phyloP scores from a whole-genome alignment of 1,140 invertebrate genomes.

The Apocrypta bakeri region DNA sequence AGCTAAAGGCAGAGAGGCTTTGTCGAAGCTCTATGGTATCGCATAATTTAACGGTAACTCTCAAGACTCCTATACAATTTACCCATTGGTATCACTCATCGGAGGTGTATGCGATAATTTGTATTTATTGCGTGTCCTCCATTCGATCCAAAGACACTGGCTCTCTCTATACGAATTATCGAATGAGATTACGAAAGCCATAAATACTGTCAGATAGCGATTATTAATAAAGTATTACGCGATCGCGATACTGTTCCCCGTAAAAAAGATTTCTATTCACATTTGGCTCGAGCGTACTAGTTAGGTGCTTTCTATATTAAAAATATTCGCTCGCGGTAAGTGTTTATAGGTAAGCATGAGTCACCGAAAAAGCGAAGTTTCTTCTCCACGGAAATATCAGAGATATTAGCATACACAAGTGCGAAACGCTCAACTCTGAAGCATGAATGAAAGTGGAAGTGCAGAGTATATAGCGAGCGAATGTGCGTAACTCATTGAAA shows the following conservation, averaged over 20 bases:
- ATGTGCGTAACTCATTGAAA: conserved; percentile 29
- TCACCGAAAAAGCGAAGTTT: not conserved
- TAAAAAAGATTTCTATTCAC: not conserved
- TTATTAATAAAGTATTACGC: not conserved
- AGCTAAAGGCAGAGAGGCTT: not conserved
- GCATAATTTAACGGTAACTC: conserved; percentile 36
- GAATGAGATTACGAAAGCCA: not conserved
- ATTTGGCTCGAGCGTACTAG: not conserved
- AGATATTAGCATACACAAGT: conserved; percentile 33
- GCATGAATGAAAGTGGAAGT: conserved; percentile 46
- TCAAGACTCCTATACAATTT: conserved; percentile 5
- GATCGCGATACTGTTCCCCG: too few relatives aligned
- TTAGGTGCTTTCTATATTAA: not conserved
- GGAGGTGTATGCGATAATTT: not conserved
- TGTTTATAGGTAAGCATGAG: not conserved
- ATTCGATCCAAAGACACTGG: not conserved
- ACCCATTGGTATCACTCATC: conserved; percentile 9
- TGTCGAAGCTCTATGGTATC: not conserved
- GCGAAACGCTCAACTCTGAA: not conserved
- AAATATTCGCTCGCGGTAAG: not conserved
- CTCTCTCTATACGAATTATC: not conserved
- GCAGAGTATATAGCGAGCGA: conserved; percentile 3
- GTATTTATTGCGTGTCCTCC: not conserved
- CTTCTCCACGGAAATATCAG: not conserved
- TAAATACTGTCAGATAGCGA: not conserved